phyloP scores from a whole-genome alignment of 30 jellyfish, hydroid and myxozoan species.

The Catostylus mosaicus region DNA sequence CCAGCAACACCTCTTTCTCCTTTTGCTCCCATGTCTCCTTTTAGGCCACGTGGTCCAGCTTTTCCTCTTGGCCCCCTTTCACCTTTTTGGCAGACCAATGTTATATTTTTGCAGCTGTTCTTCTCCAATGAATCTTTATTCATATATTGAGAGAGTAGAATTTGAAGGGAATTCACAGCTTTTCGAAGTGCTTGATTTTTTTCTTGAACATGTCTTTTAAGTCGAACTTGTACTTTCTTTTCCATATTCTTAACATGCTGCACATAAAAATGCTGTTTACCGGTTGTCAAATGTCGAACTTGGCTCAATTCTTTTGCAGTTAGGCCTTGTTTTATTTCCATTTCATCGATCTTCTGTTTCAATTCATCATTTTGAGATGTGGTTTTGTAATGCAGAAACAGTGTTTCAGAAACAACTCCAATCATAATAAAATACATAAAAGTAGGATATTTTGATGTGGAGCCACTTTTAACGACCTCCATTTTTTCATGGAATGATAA shows the following conservation, averaged over 20 bases:
- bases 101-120: slow-evolving; percentile 1
- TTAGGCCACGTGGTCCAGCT: slow-evolving; percentile 34
- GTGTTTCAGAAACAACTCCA: slow-evolving; percentile 14
- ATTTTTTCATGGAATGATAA: too few relatives aligned
- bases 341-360: neutral
- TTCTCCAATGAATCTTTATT: neutral
- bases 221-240: neutral
- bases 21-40: slow-evolving; percentile 15
- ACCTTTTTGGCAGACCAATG: slow-evolving; percentile 15
- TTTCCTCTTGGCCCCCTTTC: slow-evolving; percentile 40
- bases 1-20: slow-evolving; percentile 28
- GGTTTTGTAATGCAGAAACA: slow-evolving; percentile 8
- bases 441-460: neutral
- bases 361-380: neutral
- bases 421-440: neutral
- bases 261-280: neutral
- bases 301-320: neutral
- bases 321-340: neutral
- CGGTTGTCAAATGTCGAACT: neutral
- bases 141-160: neutral
- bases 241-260: neutral
- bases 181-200: neutral
- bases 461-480: neutral
- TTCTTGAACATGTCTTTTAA: neutral
- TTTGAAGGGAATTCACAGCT: neutral